phyloP scores from a whole-genome alignment of 2,113 vertebrate species.

The Hippocampus guttulatus region DNA sequence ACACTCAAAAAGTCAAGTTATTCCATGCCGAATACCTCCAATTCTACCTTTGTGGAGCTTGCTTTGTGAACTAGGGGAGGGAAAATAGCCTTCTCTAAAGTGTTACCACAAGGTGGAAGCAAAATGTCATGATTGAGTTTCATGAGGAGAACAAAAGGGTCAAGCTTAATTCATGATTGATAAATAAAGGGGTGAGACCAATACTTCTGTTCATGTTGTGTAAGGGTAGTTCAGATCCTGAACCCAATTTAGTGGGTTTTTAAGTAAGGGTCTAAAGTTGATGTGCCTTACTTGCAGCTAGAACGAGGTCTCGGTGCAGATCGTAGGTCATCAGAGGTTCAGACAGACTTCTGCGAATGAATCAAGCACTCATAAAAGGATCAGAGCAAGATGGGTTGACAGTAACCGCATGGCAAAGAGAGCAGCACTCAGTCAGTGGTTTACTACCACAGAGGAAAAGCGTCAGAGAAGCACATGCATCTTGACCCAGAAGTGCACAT shows the following conservation, averaged over 20 bases:
- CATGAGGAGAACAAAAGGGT: too few species aligned
- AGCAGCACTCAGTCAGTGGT: not conserved
- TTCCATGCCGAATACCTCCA: too few species aligned
- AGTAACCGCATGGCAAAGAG: slow-evolving; percentile 7
- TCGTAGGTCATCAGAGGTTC: slow-evolving; percentile 95
- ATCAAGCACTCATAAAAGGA: slow-evolving; percentile 23
- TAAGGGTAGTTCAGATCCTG: not conserved
- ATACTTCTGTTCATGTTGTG: not conserved
- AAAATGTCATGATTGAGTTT: too few species aligned
- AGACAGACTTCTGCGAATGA: slow-evolving; percentile 80
- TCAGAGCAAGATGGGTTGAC: not conserved
- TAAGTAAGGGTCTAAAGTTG: not conserved
- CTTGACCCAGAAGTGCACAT: not conserved
- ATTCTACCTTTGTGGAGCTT: too few species aligned
- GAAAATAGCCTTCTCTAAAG: too few species aligned
- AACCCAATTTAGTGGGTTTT: not conserved
- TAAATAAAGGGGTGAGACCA: too few species aligned
- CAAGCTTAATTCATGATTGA: too few species aligned
- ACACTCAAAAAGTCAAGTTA: too few species aligned
- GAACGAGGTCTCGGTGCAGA: slow-evolving; percentile 88
- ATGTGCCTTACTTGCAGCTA: slow-evolving; percentile 88
- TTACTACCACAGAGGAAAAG: slow-evolving; percentile 6
- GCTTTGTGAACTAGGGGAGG: too few species aligned
- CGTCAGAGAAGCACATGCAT: not conserved
- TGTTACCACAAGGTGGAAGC: too few species aligned